Base-by-base conservation (phyloP, 2,888 invertebrate species). In the Trissoscelio sp. region DNA sequence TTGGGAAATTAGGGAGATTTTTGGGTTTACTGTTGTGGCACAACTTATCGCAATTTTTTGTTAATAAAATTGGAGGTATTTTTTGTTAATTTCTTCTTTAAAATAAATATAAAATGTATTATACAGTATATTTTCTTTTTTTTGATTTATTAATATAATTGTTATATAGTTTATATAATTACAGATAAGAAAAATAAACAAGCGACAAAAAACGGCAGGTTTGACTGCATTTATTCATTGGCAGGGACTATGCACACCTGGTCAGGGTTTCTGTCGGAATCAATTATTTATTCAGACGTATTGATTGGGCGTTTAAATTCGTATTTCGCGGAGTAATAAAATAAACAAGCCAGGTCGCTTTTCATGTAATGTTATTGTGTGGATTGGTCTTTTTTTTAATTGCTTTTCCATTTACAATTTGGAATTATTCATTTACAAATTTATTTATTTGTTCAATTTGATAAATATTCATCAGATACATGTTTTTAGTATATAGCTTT, bases 261-360 rank as follows among this genome's bases (percentile, higher is more conserved):
- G 53, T 53, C 53, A 31, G 53, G 31, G 31, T 16, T 31, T 16
- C 53, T 14, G 31, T 7, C 3, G 14, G 31, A 14, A 7, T 28
- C 3, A 34, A 55, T 55, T 55, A 55, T 55, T 55, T 55, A 34
- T 55, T 31, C 55, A 16, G 34, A 1, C 12, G 55, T 34, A 55
- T 55, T 31, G 55, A 55, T 55, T 34, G 22, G 16, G 9, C 55
- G 22, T 34, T 55, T 55, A 34, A 55, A 34, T 24, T 55, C 31
- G 55, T 34, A 34, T 55, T 34, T 18, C 18, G 18, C 16, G 16
- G 34, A 34, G 31, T 24, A 18, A 31, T 20, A 3, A 12, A 14
- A 31, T 31, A 31, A 53, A 53, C 53, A 31, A 16, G 34, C 16
- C 34, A 31, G 34, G 31, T 55, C 55, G 55, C 14, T 34, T 55